Evolutionary conservation across 2,797 vertebrate species (phyloP).

Genomic region (Otus scops): DNA sequence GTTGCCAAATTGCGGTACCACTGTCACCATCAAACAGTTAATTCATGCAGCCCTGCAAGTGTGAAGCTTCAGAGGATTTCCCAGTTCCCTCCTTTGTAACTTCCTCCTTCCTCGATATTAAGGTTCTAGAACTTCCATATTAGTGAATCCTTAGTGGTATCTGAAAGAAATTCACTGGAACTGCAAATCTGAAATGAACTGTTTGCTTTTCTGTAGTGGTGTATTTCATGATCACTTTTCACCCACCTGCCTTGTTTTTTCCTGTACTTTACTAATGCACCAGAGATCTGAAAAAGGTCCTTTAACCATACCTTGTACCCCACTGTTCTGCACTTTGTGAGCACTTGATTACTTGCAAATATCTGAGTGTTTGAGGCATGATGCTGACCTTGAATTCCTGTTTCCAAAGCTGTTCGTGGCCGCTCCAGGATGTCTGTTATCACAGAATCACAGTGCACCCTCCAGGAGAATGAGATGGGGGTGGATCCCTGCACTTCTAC

Average conservation of each 20-base stretch:
- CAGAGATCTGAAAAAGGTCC: neutral
- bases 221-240: neutral
- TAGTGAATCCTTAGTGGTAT: neutral
- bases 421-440: constrained; percentile 71
- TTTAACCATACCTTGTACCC: neutral
- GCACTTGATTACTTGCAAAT: neutral
- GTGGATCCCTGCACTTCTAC: constrained; percentile 57
- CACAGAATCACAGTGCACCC: constrained; percentile 44
- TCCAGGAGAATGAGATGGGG: constrained; percentile 72
- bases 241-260: neutral
- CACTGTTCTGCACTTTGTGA: neutral
- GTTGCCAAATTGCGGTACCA: neutral
- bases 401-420: constrained; percentile 65
- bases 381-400: neutral
- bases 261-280: neutral
- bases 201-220: neutral
- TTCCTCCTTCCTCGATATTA: neutral
- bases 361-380: neutral
- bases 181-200: neutral
- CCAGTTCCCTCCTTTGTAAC: neutral
- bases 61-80: neutral
- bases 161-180: neutral
- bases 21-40: neutral
- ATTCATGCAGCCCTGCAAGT: neutral
- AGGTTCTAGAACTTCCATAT: neutral